These are phyloP conservation scores for Hyperoodon ampullatus DNA, from an alignment of 2,113 vertebrate species.

Conservation along the genomic window DNA sequence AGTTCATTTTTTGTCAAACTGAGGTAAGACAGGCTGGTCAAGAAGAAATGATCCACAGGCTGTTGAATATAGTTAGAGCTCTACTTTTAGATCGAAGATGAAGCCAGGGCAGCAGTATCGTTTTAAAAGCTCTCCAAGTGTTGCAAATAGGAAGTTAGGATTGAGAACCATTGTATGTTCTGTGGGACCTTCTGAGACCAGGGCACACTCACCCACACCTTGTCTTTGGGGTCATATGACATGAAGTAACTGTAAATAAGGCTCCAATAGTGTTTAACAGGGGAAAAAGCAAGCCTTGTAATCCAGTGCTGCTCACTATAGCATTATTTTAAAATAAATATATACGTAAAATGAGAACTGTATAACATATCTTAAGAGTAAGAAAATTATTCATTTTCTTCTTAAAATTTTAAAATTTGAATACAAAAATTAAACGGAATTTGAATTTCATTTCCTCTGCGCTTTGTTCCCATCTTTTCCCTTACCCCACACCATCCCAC, in stretches of 20 bases:
- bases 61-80: neutral
- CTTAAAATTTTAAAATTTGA: neutral
- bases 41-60: neutral
- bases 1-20: constrained; percentile 27
- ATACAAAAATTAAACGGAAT: neutral
- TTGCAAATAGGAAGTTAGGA: neutral
- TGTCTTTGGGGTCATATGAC: neutral
- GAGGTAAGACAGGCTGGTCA: neutral
- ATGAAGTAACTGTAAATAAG: neutral
- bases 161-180: neutral
- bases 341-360: neutral
- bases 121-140: neutral
- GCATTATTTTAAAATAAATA: neutral
- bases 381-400: neutral
- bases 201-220: neutral
- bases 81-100: neutral
- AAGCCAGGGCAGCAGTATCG: neutral
- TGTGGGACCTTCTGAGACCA: neutral
- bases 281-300: neutral
- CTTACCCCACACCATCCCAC: neutral
- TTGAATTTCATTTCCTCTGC: neutral
- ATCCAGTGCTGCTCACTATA: neutral
- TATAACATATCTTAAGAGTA: neutral
- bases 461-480: neutral
- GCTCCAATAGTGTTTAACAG: neutral